Percentiles rank a stretch among this genome's conserved stretches.
These are phyloP conservation scores for Macrotis lagotis DNA, from an alignment of 2,113 vertebrate species.

Conservation along the genomic window DNA sequence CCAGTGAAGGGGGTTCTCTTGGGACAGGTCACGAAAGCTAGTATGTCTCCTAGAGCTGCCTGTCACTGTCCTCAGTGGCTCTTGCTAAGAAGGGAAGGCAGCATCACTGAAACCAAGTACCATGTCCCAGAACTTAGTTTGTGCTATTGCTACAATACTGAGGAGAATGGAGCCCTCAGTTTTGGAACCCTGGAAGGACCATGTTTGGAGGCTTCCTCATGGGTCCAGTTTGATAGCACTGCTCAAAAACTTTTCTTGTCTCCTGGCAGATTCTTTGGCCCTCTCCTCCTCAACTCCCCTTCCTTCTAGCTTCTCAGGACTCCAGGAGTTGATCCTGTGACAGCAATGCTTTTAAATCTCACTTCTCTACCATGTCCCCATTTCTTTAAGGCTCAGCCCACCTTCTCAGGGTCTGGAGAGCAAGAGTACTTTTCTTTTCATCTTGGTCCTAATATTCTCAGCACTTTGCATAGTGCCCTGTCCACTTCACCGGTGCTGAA, in stretches of 20 bases:
- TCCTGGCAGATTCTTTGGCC: not conserved
- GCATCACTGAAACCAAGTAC: too few species aligned
- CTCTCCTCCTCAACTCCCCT: too few species aligned
- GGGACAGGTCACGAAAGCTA: constrained; percentile 3
- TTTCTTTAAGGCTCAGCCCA: too few species aligned
- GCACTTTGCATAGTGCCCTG: not conserved
- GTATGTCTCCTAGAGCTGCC: not conserved
- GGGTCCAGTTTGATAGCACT: not conserved
- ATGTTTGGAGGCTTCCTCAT: not conserved
- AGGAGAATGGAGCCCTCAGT: not conserved
- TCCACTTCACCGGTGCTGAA: not conserved
- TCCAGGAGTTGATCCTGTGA: not conserved
- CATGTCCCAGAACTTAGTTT: too few species aligned
- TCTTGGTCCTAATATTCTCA: not conserved
- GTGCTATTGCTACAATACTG: not conserved
- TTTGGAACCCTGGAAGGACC: not conserved
- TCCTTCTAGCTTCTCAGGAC: too few species aligned
- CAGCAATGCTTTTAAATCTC: too few species aligned
- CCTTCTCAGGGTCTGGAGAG: too few species aligned
- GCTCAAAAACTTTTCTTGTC: not conserved
- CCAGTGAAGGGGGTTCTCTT: constrained; percentile 25
- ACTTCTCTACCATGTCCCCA: not conserved
- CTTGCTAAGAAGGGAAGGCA: too few species aligned
- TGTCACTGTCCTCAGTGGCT: too few species aligned
- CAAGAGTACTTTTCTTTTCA: not conserved